Percentiles rank a stretch among this genome's conserved stretches.
These are phyloP conservation scores for Gallinago paraguaiae DNA, from an alignment of 2,113 vertebrate species.

Conservation along the genomic window DNA sequence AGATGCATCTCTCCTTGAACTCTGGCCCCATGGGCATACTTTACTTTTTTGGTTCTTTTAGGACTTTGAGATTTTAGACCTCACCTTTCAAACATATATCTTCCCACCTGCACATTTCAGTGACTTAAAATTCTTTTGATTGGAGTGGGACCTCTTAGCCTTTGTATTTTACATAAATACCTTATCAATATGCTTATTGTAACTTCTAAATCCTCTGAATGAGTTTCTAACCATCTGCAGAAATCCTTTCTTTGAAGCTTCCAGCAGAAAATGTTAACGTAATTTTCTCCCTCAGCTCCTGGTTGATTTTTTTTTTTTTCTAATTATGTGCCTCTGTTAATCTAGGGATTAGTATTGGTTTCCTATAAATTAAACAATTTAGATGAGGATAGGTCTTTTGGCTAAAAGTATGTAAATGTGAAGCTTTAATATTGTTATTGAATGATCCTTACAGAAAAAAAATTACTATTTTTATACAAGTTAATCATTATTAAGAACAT, in stretches of 20 bases:
- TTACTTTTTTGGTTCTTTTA: background rate
- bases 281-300: constrained; percentile 15
- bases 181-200: constrained; percentile 1
- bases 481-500: background rate
- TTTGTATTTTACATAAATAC: constrained; percentile 5
- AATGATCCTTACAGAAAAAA: background rate
- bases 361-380: constrained; percentile 7
- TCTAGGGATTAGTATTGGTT: background rate
- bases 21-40: background rate
- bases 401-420: background rate
- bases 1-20: background rate
- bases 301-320: background rate
- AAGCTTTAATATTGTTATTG: background rate
- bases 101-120: background rate
- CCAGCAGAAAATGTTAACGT: background rate
- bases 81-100: background rate
- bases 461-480: background rate
- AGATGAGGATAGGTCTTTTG: background rate
- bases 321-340: background rate
- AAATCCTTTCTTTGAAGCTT: constrained; percentile 11
- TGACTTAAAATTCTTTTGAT: background rate
- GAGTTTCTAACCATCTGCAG: constrained; percentile 9
- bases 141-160: background rate
- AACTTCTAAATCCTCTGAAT: background rate
- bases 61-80: background rate